Base-by-base conservation (phyloP, 2,797 vertebrate species). In the Vespertilio murinus region DNA sequence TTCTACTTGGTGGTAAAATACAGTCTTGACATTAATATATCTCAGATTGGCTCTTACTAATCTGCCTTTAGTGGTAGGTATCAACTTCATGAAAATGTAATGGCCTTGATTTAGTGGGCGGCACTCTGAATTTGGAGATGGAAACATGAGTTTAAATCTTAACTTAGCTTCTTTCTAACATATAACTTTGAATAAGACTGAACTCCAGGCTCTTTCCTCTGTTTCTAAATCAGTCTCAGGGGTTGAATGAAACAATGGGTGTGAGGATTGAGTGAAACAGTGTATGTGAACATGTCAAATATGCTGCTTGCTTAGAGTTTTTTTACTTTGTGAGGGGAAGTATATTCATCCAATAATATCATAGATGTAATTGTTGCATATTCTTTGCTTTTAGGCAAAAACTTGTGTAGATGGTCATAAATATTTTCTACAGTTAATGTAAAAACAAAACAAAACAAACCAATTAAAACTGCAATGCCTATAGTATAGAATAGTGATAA, bases 1-100 rank as follows among this genome's bases (percentile, higher is more conserved):
- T 87, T 86, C 35, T 88, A 16, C 40, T 90, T 94, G 64, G 47
- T 52, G n/a, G 79, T 70, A 91, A 42, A 88, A 77, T 94, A 75
- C 73, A 89, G 6, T 74, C 88, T 85, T 67, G 52, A 56, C 17
- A 5, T 45, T 80, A 54, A 54, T 59, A 56, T 85, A 38, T 94
- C 90, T 94, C 45, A 80, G 79, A 74, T 9, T 90, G 4, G 16
- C 33, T 75, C 35, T 71, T 73, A 40, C 4, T 16, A 40, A 20
- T 91, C 64, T 81, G 30, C 42, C 67, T 83, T 80, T 91, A 83
- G 42, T 87, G 64, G 25, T 92, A 56, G 17, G 0, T 85, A 69
- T 59, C 42, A 40, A 16, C 67, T 94, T 89, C 45, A 49, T 88
- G 56, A 78, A 91, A 79, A 52, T 95, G 28, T 77, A 79, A 52